Evolutionary conservation across 2,797 vertebrate species (phyloP), one percentile per base, ranked within the genome.

Genomic region (Salmo trutta): DNA sequence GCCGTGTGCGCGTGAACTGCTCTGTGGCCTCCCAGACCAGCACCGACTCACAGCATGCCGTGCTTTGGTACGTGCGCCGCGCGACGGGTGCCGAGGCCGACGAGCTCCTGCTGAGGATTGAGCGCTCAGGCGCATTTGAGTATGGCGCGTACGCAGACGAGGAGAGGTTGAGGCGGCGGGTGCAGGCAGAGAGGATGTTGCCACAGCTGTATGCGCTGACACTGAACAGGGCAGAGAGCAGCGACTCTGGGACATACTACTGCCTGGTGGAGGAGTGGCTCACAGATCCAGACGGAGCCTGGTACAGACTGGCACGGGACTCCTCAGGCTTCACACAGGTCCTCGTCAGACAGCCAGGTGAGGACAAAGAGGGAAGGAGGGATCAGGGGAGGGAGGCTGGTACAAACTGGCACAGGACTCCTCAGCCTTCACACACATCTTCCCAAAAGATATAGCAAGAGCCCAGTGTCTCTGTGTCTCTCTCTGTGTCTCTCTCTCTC

Each of bases 201-300:
- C 90, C 93, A 0, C 89, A 90, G 2, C 91, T 93, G 51, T 95
- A 94, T 1, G 91, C 88, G 51, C 95, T 99, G 78, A 99, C 97
- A 0, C 94, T 99, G 75, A 97, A 97, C 92, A 93, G 95, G 21
- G 96, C 97, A 0, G 96, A 97, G 87, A 94, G 93, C 85, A 94
- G 95, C 0, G 98, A 99, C 86, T 97, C 96, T 0, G 98, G 97
- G 77, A 97, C 95, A 41, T 99, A 99, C 92, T 99, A 98, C 91
- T 99, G 98, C 91, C 94, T 97, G 0, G 98, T 99, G 91, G 97
- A 99, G 87, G 98, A 99, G 88, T 99, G 97, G 97, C 94, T 98
- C 85, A 95, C 95, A 27, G 97, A 97, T 86, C 98, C 98, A 29
- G 97, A 98, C 81, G 96, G 97, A 0, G 95, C 93, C 79, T 99